phyloP scores from a whole-genome alignment of 1,140 invertebrate species.

The Mactra quadrangularis region DNA sequence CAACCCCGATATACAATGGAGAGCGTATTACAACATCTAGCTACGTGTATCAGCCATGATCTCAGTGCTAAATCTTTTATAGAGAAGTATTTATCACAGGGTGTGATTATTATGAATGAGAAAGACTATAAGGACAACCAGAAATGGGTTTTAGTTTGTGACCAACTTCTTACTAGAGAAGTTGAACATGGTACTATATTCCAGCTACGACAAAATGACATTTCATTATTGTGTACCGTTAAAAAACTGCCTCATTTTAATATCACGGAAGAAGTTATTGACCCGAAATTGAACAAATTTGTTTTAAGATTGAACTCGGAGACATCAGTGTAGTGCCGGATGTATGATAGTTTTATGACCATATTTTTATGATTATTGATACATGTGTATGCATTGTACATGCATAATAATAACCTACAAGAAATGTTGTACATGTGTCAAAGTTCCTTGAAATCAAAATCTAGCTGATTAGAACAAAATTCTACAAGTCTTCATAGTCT shows the following conservation, averaged over 20 bases:
- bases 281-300: constrained; percentile 98
- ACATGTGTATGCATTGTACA: constrained; percentile 5
- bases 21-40: constrained; percentile 93
- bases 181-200: constrained; percentile 91
- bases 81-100: constrained; percentile 86
- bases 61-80: constrained; percentile 96
- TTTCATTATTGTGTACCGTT: constrained; percentile 94
- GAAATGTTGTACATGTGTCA: not conserved
- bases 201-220: constrained; percentile 96
- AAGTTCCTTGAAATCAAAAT: not conserved
- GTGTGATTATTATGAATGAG: constrained; percentile 83
- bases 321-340: constrained; percentile 91
- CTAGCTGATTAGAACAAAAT: not conserved
- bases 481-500: not conserved
- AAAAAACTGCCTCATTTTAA: constrained; percentile 95
- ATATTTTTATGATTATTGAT: not conserved
- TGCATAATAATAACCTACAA: constrained; percentile 1
- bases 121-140: constrained; percentile 75
- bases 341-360: not conserved
- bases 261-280: constrained; percentile 95
- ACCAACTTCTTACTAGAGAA: constrained; percentile 93
- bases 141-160: constrained; percentile 96
- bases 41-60: constrained; percentile 95
- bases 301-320: constrained; percentile 97
- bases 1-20: constrained; percentile 98